phyloP scores from a whole-genome alignment of 2,888 invertebrate species.

The Macaria notata region DNA sequence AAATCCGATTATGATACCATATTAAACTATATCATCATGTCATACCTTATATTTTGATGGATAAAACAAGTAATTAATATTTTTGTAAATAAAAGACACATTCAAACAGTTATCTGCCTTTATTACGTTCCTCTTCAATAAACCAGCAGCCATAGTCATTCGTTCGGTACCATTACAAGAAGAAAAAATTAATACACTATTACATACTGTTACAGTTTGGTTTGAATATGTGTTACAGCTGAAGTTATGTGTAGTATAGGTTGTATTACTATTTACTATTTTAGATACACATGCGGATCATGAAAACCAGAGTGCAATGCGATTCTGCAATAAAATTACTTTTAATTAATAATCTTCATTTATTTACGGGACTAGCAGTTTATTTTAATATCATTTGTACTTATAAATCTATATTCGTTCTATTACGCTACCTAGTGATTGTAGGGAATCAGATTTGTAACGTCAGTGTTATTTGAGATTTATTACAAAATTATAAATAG shows the following conservation, averaged over 20 bases:
- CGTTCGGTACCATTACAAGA: constrained; percentile 80
- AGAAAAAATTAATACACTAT: constrained; percentile 80
- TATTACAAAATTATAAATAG: no score
- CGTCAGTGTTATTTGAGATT: no score
- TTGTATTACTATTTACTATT: constrained; percentile 75
- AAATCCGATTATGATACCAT: no score
- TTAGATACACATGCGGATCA: constrained; percentile 75
- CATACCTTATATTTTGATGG: no score
- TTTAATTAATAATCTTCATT: constrained; percentile 41
- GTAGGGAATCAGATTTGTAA: constrained; percentile 72
- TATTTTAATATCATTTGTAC: constrained; percentile 77
- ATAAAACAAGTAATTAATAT: no score
- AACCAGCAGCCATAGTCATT: constrained; percentile 80
- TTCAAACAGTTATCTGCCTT: constrained; percentile 82
- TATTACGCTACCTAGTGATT: constrained; percentile 74
- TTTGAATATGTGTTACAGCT: constrained; percentile 81
- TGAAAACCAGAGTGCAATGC: constrained; percentile 81
- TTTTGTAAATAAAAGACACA: constrained; percentile 63
- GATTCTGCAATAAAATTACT: constrained; percentile 65
- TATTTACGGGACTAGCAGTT: constrained; percentile 77
- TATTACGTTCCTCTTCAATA: constrained; percentile 75
- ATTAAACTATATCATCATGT: no score
- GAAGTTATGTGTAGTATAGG: constrained; percentile 78
- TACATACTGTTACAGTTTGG: constrained; percentile 80
- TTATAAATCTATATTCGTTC: constrained; percentile 74